These are phyloP conservation scores for Uromys caudimaculatus DNA, from an alignment of 2,797 vertebrate genomes.

Conservation along the genomic window DNA sequence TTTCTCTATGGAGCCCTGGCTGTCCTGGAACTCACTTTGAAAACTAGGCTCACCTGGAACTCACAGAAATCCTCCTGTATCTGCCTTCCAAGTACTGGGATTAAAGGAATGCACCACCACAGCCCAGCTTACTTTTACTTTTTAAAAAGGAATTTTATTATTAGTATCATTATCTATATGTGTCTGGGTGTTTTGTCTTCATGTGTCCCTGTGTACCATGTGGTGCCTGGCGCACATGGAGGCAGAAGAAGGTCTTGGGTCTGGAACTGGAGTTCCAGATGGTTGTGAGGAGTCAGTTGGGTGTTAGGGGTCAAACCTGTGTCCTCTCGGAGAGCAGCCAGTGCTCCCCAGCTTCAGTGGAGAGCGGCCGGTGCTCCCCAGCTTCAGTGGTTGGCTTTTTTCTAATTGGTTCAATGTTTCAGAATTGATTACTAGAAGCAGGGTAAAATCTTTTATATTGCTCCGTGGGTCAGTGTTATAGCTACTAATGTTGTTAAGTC, in stretches of 20 bases:
- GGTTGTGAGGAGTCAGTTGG: not conserved
- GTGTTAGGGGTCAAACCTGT: not conserved
- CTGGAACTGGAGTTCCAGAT: not conserved
- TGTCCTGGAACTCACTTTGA: not conserved
- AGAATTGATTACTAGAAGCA: constrained; percentile 81
- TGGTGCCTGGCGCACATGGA: not conserved
- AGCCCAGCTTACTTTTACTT: not conserved
- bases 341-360: not conserved
- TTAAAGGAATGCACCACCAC: not conserved
- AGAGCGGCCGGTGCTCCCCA: not conserved
- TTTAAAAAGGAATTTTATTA: not conserved
- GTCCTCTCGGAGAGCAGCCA: not conserved
- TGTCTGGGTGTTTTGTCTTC: not conserved
- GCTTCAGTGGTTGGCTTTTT: constrained; percentile 49
- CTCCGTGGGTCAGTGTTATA: constrained; percentile 69
- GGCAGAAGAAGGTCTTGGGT: not conserved
- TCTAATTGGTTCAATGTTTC: constrained; percentile 87
- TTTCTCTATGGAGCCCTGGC: not conserved
- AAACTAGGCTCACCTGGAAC: not conserved
- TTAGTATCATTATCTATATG: not conserved
- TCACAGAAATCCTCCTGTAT: not conserved
- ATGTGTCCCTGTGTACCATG: not conserved
- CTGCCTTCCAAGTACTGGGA: not conserved
- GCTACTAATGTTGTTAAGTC: constrained; percentile 83
- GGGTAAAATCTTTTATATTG: constrained; percentile 85